Evolutionary conservation across 2,113 vertebrate species (phyloP).

Genomic region (Hipposideros armiger): DNA sequence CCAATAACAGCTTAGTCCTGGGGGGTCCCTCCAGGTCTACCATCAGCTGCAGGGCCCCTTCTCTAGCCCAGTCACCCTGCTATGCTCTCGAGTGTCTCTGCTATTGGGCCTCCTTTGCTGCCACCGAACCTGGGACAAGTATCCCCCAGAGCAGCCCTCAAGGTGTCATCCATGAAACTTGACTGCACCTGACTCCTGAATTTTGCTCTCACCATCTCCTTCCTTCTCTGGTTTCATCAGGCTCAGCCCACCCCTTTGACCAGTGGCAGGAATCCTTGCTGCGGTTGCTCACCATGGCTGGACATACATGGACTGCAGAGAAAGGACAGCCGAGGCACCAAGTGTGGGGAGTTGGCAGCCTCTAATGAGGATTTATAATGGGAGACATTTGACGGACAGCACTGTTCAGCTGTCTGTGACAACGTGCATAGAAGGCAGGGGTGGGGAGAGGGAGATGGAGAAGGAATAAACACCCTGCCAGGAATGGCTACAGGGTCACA

Average conservation of each 20-base stretch:
- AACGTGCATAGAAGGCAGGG: too few relatives aligned
- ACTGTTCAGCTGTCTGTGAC: neutral
- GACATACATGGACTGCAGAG: neutral
- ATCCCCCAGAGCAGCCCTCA: neutral
- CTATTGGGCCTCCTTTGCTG: neutral
- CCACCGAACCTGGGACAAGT: neutral
- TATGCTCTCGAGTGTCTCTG: neutral
- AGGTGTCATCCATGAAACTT: neutral
- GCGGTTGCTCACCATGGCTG: rapidly evolving
- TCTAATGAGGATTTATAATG: neutral
- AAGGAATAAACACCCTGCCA: neutral
- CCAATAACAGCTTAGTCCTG: neutral
- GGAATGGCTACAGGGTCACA: too few relatives aligned
- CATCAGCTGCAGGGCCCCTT: neutral
- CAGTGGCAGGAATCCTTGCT: neutral
- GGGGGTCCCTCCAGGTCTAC: neutral
- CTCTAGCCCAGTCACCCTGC: neutral
- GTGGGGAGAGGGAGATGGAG: neutral
- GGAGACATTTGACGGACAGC: neutral
- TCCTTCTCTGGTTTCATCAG: neutral
- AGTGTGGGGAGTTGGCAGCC: neutral
- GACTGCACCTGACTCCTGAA: neutral
- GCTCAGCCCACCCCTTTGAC: neutral
- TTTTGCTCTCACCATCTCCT: neutral
- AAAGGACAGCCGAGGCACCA: neutral